Conservation (phyloP, 2,888 invertebrate genomes). For the Fabriciana adippe region DNA sequence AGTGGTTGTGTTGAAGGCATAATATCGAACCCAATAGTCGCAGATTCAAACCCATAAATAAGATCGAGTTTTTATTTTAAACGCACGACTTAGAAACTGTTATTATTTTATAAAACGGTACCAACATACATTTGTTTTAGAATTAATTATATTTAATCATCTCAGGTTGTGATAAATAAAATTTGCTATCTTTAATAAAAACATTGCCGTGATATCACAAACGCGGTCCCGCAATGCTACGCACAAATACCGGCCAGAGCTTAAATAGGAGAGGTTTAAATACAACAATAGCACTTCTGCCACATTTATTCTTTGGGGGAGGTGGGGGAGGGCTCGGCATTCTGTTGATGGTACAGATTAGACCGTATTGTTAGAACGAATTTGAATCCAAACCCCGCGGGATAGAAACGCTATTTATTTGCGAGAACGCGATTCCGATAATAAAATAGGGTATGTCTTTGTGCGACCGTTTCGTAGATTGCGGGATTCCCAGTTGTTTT, state of each 20-base stretch:
- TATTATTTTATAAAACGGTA: no score
- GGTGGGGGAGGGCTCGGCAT: conserved; percentile 32
- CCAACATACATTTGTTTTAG: neutral
- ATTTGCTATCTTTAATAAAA: conserved; percentile 13
- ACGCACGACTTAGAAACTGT: no score
- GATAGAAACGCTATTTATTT: conserved; percentile 29
- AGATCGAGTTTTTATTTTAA: no score
- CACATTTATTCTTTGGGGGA: conserved; percentile 35
- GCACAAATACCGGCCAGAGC: neutral
- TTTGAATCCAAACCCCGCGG: conserved; percentile 23
- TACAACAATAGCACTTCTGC: conserved; percentile 34
- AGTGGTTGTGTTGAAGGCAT: no score
- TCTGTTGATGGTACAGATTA: conserved; percentile 52
- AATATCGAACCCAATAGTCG: no score
- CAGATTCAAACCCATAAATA: no score
- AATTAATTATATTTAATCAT: conserved; percentile 1
- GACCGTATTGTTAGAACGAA: conserved; percentile 30
- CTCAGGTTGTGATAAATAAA: conserved; percentile 1
- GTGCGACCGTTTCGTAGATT: conserved; percentile 39
- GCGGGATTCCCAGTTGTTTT: conserved; percentile 37
- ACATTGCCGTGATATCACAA: conserved; percentile 4
- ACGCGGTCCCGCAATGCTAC: neutral
- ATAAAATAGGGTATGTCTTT: conserved; percentile 42
- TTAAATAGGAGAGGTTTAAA: conserved; percentile 28
- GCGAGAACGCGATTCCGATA: conserved; percentile 38